Evolutionary conservation across 1,140 invertebrate genomes (phyloP).

Genomic region (Bombus pyrosoma): DNA sequence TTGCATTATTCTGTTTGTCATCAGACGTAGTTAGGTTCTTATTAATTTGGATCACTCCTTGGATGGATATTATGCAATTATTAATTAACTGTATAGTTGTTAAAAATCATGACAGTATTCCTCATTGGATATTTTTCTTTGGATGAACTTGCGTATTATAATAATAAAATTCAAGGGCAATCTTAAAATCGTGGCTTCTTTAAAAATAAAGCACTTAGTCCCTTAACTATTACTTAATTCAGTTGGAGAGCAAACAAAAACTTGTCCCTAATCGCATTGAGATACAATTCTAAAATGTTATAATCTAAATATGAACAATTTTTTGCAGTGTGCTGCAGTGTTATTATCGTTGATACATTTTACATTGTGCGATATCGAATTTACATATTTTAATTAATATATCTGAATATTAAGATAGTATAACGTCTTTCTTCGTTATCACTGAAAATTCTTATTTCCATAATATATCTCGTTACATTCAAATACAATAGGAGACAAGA

Average conservation of each 20-base stretch:
- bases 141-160: constrained; percentile 58
- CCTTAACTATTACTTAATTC: constrained; percentile 23
- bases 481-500: neutral
- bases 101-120: constrained; percentile 33
- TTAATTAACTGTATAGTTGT: constrained; percentile 40
- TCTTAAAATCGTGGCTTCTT: constrained; percentile 31
- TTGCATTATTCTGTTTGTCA: constrained; percentile 45
- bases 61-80: constrained; percentile 59
- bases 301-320: constrained; percentile 12
- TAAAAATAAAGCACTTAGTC: constrained; percentile 33
- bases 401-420: neutral
- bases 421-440: neutral
- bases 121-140: constrained; percentile 34
- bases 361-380: constrained; percentile 21
- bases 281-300: neutral
- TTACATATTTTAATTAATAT: constrained; percentile 26
- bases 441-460: constrained; percentile 10
- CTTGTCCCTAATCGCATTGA: neutral
- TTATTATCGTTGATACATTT: constrained; percentile 16
- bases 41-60: constrained; percentile 45
- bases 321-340: neutral
- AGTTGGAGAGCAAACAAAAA: constrained; percentile 38
- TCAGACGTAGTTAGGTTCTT: constrained; percentile 35
- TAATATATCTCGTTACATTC: neutral
- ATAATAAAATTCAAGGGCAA: constrained; percentile 37